Conservation (phyloP, 2,797 vertebrate genomes). For the Cephalopachus bancanus region DNA sequence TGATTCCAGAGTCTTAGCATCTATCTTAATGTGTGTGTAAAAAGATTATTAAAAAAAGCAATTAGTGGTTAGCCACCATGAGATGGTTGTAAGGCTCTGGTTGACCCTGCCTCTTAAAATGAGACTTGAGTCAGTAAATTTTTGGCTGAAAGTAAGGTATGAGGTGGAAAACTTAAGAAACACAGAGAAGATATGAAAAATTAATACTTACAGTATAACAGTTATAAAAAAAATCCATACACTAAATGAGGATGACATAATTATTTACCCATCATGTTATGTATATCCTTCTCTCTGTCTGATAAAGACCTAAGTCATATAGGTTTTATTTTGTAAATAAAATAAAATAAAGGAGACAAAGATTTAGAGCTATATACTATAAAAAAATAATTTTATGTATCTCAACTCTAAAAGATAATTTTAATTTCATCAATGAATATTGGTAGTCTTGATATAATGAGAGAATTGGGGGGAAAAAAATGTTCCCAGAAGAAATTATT, state of each 20-base stretch:
- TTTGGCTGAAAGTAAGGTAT: not conserved
- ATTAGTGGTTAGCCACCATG: not conserved
- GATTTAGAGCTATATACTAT: not conserved
- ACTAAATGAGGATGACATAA: not conserved
- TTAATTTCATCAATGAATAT: not conserved
- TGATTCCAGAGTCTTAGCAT: not conserved
- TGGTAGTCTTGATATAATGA: not conserved
- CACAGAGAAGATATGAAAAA: not conserved
- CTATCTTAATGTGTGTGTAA: not conserved
- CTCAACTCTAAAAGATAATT: slow-evolving; percentile 36
- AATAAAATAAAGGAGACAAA: slow-evolving; percentile 1
- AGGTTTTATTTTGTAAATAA: not conserved
- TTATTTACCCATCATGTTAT: not conserved
- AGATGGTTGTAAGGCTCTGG: not conserved
- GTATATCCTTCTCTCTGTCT: not conserved
- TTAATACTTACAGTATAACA: not conserved
- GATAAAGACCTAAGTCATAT: slow-evolving; percentile 28
- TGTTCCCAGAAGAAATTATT: not conserved
- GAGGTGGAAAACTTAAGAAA: not conserved
- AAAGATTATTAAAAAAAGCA: not conserved
- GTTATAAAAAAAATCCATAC: not conserved
- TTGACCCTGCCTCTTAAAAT: not conserved
- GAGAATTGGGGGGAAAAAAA: not conserved
- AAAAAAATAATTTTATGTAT: not conserved
- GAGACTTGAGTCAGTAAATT: not conserved